Percentiles rank a stretch among this genome's conserved stretches.
Evolutionary conservation across 53 echinoderm and acorn worm species (phyloP).

Genomic region (Actinopyga echinites): DNA sequence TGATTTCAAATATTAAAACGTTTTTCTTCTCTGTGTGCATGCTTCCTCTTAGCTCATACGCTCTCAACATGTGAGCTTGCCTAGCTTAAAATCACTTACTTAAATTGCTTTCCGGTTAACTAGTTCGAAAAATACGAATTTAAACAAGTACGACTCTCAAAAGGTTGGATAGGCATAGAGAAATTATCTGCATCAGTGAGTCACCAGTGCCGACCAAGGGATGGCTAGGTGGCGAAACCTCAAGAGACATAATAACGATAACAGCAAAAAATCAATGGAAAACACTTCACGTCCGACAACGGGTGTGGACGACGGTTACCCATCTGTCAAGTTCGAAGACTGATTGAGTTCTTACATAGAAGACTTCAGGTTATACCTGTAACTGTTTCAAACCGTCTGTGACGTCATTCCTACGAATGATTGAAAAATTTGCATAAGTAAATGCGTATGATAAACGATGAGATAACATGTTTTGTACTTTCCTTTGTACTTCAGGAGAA

Average conservation of each 20-base stretch:
- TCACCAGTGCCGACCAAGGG: neutral
- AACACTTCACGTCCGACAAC: neutral
- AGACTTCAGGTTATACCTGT: no score
- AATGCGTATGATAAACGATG: no score
- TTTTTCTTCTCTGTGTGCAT: neutral
- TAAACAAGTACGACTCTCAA: constrained; percentile 11
- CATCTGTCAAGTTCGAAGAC: constrained; percentile 15
- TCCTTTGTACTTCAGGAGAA: no score
- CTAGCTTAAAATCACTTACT: constrained; percentile 41
- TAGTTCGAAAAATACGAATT: constrained; percentile 36
- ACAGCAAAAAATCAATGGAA: neutral
- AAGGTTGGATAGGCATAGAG: constrained; percentile 3
- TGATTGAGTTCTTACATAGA: no score
- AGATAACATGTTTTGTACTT: no score
- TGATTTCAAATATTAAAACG: constrained; percentile 33
- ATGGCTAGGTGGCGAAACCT: constrained; percentile 11
- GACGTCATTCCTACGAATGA: no score
- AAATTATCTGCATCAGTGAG: constrained; percentile 20
- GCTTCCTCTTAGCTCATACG: neutral
- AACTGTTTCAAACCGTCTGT: no score
- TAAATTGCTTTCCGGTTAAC: constrained; percentile 46
- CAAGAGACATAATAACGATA: neutral
- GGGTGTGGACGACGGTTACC: constrained; percentile 22
- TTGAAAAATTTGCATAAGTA: no score
- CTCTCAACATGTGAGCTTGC: constrained; percentile 15